Percentiles rank a stretch among this genome's conserved stretches.
Evolutionary conservation across 1,140 invertebrate genomes (phyloP).

Genomic region (Drosophila azteca): DNA sequence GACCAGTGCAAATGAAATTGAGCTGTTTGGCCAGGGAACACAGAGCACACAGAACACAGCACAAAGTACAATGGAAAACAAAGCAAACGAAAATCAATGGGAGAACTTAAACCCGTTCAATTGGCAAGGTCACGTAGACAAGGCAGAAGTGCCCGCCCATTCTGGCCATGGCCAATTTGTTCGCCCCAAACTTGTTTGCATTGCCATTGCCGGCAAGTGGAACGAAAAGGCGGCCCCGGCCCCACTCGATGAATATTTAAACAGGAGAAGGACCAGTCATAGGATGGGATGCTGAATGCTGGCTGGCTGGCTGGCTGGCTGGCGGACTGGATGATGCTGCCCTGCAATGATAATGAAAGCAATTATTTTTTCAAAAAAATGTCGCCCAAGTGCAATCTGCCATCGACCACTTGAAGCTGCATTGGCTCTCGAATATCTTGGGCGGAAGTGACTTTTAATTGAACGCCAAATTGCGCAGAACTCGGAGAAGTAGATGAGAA

Average conservation of each 20-base stretch:
- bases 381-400: slow-evolving; percentile 64
- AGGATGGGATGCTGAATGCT: slow-evolving; percentile 4
- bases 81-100: slow-evolving; percentile 72
- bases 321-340: slow-evolving; percentile 17
- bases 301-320: background rate
- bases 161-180: slow-evolving; percentile 71
- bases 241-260: slow-evolving; percentile 75
- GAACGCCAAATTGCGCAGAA: slow-evolving; percentile 70
- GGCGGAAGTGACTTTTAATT: slow-evolving; percentile 64
- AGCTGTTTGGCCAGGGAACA: slow-evolving; percentile 68
- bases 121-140: slow-evolving; percentile 65
- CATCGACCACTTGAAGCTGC: slow-evolving; percentile 55
- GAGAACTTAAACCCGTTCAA: slow-evolving; percentile 58
- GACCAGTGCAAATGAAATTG: slow-evolving; percentile 58
- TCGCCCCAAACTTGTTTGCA: slow-evolving; percentile 74
- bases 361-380: slow-evolving; percentile 71
- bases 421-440: slow-evolving; percentile 25
- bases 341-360: slow-evolving; percentile 69
- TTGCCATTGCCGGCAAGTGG: slow-evolving; percentile 18
- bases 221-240: background rate
- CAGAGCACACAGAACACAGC: slow-evolving; percentile 2
- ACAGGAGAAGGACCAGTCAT: slow-evolving; percentile 35
- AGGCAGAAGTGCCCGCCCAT: slow-evolving; percentile 13
- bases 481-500: slow-evolving; percentile 31
- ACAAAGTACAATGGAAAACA: slow-evolving; percentile 66